Evolutionary conservation across 2,113 vertebrate genomes (phyloP), one percentile per base, ranked within the genome.

Genomic region (Paracanthobrama guichenoti): DNA sequence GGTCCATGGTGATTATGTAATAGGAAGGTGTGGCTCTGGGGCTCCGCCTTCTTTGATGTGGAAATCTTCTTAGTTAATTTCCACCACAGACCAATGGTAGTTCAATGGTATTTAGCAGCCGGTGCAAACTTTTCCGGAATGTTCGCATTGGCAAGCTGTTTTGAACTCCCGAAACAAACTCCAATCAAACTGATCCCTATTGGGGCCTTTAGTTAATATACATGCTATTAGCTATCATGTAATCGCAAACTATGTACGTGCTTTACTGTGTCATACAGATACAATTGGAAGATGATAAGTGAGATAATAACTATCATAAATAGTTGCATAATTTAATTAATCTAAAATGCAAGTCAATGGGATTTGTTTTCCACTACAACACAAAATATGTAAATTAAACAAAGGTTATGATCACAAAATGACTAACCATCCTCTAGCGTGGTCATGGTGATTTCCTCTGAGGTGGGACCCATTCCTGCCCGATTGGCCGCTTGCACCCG

Each of bases 401-500:
- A 42, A 28, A 31, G 9, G 9, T 18, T 7, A 46, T 14, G 42
- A 20, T 67, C 3, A 14, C 3, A 3, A 57, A 22, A n/a, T 1
- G 10, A 88, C 90, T 88, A 90, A 99, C 98, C 98, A 0, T 99
- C 98, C 92, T 99, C 98, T 84, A 99, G 93, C 12, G 98, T 99
- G 75, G 97, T 98, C 87, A 96, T 95, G 93, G 99, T 97, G 91
- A 97, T 97, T 93, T 99, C 97, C 95, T 99, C 97, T 88, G 98
- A 99, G 77, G 98, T 98, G 4, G 98, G 98, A 28, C 98, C 98
- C 0, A 97, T 99, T 42, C 98, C 98, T 0, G 98, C 98, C 53
- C 97, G 91, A 92, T 99, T 99, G 24, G 96, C 97, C 16, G 98
- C 98, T 91, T 99, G 98, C n/a, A 99, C 98, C 87, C 99, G 97